Base-by-base conservation (phyloP, 2,797 vertebrate genomes). In the Lates japonicus region DNA sequence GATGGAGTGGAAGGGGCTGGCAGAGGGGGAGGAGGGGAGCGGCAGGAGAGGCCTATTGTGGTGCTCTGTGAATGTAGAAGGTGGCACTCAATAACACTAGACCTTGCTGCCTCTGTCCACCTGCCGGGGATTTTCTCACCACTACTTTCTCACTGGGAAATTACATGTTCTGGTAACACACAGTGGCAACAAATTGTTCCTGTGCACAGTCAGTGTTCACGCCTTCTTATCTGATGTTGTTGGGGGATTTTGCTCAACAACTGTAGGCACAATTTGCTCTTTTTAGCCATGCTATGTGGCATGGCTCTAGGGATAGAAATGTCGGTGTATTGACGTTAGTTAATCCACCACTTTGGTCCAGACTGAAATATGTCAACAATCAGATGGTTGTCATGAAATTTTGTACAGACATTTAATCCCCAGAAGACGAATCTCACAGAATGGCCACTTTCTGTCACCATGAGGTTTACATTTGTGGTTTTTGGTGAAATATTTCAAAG, bases 71-170 rank as follows among this genome's bases (percentile, higher is more conserved):
- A 93, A 93, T 83, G 87, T 67, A 46, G 90, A 29, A 90, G 86
- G 91, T 89, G 91, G 73, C 68, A 57, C 87, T 90, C 85, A 88
- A 92, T 85, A 89, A 88, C 83, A 84, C 83, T 81, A 83, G 85
- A 88, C 84, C 84, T 84, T 3, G 8, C 61, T 76, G 76, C 76
- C 79, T 82, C 54, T 35, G 46, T 89, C 83, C 89, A 91, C 92
- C 90, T 90, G 86, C 82, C 2, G 19, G 62, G 55, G 77, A 88
- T 87, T 91, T 90, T 91, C 90, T 88, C 91, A 90, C 78, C 74
- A 55, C 57, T 70, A 42, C 73, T 84, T 78, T 80, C 83, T 82
- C 84, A 59, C 60, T 68, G 67, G 64, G 31, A 76, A 62, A 85
- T 82, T 4, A 68, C 74, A 80, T 22, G 74, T 75, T 86, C 59